Conservation (phyloP, 2,888 invertebrate species). For the Parnassius apollo region DNA sequence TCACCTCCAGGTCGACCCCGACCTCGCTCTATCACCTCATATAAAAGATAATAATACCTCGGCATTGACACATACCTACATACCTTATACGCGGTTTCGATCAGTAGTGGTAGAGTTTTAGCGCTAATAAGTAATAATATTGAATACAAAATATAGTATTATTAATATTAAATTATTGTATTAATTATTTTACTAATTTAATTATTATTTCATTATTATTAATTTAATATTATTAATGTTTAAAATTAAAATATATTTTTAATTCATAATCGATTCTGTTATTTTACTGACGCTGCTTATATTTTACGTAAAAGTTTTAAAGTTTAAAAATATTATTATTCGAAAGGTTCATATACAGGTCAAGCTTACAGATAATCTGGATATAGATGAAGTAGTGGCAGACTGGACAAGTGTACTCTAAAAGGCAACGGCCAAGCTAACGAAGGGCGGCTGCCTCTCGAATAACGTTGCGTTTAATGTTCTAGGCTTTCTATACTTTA, state of each 20-base stretch:
- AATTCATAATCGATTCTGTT: too few relatives aligned
- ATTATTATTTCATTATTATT: too few relatives aligned
- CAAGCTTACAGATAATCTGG: neutral
- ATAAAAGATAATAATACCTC: too few relatives aligned
- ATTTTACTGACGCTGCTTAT: neutral
- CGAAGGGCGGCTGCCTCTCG: neutral
- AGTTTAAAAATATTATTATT: neutral
- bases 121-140: too few relatives aligned
- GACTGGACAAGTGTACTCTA: constrained; percentile 11
- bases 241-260: neutral
- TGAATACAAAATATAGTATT: too few relatives aligned
- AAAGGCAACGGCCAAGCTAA: neutral
- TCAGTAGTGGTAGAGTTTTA: too few relatives aligned
- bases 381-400: neutral
- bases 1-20: too few relatives aligned
- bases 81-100: too few relatives aligned
- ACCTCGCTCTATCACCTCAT: too few relatives aligned
- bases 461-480: neutral
- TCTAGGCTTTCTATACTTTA: neutral
- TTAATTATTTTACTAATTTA: too few relatives aligned
- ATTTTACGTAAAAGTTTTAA: neutral
- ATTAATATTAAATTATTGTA: too few relatives aligned
- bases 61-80: too few relatives aligned
- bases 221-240: neutral
- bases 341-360: constrained; percentile 1